Evolutionary conservation across 2,797 vertebrate genomes (phyloP).

Genomic region (Merluccius polli): DNA sequence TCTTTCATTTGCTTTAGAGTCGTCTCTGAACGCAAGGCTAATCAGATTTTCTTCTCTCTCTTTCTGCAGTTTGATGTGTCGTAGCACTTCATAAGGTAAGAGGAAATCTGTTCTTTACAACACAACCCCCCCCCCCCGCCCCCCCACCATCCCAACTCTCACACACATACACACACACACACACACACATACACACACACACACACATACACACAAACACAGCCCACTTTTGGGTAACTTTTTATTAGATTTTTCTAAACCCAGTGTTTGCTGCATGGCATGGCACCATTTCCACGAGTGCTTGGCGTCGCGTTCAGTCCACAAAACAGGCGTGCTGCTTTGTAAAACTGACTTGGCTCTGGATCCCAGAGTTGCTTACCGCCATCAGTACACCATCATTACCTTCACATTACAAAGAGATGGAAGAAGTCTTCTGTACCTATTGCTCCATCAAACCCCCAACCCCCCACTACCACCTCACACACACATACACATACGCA

Average conservation of each 20-base stretch:
- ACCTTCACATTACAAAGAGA: not conserved
- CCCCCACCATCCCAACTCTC: not conserved
- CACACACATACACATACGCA: not conserved
- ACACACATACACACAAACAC: no score
- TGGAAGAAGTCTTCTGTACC: not conserved
- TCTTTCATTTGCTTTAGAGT: constrained; percentile 27
- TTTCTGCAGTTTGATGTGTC: constrained; percentile 53
- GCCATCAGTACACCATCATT: not conserved
- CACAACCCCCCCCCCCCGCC: not conserved
- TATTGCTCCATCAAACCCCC: not conserved
- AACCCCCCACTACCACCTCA: not conserved
- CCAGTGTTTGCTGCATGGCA: no score
- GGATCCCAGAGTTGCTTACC: no score
- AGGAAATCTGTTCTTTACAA: constrained; percentile 14
- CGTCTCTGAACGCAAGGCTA: constrained; percentile 30
- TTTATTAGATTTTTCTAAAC: no score
- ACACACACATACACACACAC: no score
- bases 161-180: not conserved
- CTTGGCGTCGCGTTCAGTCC: no score
- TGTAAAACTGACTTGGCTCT: no score
- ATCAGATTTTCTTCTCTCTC: constrained; percentile 13
- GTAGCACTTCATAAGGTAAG: constrained; percentile 66
- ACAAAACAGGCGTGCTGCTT: no score
- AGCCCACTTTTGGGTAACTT: no score
- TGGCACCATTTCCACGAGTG: no score